Percentiles rank a stretch among this genome's conserved stretches.
Evolutionary conservation across 2,113 vertebrate genomes (phyloP).

Genomic region (Hucho hucho): DNA sequence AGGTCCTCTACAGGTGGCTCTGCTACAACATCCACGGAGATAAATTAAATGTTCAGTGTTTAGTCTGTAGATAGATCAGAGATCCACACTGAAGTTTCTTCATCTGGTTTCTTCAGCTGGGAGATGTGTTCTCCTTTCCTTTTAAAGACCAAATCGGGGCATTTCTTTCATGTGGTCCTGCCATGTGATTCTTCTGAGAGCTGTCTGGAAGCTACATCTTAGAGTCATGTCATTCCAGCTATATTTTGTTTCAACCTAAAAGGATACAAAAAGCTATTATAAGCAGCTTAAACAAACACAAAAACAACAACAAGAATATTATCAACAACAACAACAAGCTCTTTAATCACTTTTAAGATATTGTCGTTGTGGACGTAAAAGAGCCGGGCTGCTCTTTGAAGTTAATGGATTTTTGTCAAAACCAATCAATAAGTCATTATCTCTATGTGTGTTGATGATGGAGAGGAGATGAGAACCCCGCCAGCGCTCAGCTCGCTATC

Average conservation of each 20-base stretch:
- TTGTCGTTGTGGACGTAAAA: slow-evolving; percentile 19
- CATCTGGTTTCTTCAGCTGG: background rate
- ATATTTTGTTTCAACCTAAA: slow-evolving; percentile 8
- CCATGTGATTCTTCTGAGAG: background rate
- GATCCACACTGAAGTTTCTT: background rate
- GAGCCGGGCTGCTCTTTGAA: slow-evolving; percentile 7
- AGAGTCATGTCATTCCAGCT: background rate
- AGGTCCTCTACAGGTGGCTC: slow-evolving; percentile 39
- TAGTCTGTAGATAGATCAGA: background rate
- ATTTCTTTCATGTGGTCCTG: background rate
- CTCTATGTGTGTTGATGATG: background rate
- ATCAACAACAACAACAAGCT: background rate
- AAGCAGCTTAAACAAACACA: background rate
- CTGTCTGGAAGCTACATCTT: background rate
- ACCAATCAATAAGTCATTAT: slow-evolving; percentile 28
- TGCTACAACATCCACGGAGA: slow-evolving; percentile 1
- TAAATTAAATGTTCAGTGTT: slow-evolving; percentile 26
- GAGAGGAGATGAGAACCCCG: slow-evolving; percentile 3
- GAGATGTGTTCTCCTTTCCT: background rate
- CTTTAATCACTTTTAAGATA: slow-evolving; percentile 12
- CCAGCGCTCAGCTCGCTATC: slow-evolving; percentile 1
- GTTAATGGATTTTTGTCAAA: slow-evolving; percentile 27
- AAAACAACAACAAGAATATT: slow-evolving; percentile 2
- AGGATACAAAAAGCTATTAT: background rate
- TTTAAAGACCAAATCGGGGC: no score